These are phyloP conservation scores for Oriolus oriolus DNA, from an alignment of 2,113 vertebrate species.

Conservation along the genomic window DNA sequence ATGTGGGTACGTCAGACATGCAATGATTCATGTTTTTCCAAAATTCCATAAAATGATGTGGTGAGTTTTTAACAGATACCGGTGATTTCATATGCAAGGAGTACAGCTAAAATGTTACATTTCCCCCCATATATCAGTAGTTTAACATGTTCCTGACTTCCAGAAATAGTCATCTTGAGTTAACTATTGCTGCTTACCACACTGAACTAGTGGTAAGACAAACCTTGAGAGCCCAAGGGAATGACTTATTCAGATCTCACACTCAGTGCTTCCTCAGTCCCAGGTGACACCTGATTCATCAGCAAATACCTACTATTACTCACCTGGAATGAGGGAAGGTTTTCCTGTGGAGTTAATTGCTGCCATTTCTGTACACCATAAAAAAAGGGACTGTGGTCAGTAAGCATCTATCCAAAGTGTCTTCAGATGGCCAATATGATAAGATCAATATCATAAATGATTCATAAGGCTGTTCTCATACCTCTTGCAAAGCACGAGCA, in stretches of 20 bases:
- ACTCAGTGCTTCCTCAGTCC: not conserved
- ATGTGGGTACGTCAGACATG: not conserved
- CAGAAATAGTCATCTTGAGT: not conserved
- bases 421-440: not conserved
- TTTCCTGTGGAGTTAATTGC: not conserved
- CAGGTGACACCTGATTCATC: slow-evolving; percentile 40
- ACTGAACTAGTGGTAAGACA: not conserved
- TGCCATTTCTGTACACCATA: not conserved
- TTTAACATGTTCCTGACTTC: not conserved
- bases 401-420: not conserved
- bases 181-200: not conserved
- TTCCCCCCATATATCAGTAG: not conserved
- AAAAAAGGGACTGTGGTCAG: not conserved
- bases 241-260: slow-evolving; percentile 17
- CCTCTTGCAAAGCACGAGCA: not conserved
- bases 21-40: not conserved
- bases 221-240: not conserved
- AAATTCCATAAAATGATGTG: not conserved
- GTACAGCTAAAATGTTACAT: not conserved
- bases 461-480: not conserved
- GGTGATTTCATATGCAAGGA: not conserved
- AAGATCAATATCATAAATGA: not conserved
- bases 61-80: not conserved
- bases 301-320: not conserved
- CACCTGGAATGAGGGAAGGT: not conserved